phyloP scores from a whole-genome alignment of 2,113 vertebrate species.

The Entomyzon cyanotis region DNA sequence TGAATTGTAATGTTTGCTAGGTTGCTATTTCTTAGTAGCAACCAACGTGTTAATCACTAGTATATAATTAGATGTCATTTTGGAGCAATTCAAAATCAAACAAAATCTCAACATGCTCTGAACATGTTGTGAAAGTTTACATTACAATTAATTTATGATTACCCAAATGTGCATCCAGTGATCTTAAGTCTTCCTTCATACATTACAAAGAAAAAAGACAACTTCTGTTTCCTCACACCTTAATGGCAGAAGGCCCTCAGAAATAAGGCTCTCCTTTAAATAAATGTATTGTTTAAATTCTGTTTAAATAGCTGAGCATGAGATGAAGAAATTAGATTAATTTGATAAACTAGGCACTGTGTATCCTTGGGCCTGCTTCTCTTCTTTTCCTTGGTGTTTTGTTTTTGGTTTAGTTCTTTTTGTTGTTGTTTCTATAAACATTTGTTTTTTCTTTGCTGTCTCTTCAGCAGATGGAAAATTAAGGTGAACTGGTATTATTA shows the following conservation, averaged over 20 bases:
- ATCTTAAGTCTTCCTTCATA: slow-evolving; percentile 47
- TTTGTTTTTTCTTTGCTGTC: background rate
- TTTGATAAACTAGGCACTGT: background rate
- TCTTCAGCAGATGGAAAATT: slow-evolving; percentile 1
- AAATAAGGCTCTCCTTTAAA: slow-evolving; percentile 22
- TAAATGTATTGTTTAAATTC: slow-evolving; percentile 14
- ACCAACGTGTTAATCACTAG: slow-evolving; percentile 64
- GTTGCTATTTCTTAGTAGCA: slow-evolving; percentile 64
- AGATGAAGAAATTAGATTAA: background rate
- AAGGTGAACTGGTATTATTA: background rate
- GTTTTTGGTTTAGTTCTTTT: background rate
- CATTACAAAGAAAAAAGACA: slow-evolving; percentile 38
- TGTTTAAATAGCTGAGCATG: background rate
- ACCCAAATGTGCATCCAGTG: slow-evolving; percentile 55
- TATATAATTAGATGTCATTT: slow-evolving; percentile 71
- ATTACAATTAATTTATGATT: slow-evolving; percentile 71
- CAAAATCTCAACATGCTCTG: slow-evolving; percentile 63
- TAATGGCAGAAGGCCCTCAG: background rate
- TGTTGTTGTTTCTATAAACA: background rate
- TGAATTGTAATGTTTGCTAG: slow-evolving; percentile 46
- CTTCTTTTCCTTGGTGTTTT: background rate
- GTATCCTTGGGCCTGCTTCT: background rate
- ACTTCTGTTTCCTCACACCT: slow-evolving; percentile 13
- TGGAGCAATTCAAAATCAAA: slow-evolving; percentile 71
- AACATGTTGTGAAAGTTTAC: slow-evolving; percentile 66